Evolutionary conservation across 2,888 invertebrate species (phyloP), one percentile per base, ranked within the genome.

Genomic region (Thereva unica): DNA sequence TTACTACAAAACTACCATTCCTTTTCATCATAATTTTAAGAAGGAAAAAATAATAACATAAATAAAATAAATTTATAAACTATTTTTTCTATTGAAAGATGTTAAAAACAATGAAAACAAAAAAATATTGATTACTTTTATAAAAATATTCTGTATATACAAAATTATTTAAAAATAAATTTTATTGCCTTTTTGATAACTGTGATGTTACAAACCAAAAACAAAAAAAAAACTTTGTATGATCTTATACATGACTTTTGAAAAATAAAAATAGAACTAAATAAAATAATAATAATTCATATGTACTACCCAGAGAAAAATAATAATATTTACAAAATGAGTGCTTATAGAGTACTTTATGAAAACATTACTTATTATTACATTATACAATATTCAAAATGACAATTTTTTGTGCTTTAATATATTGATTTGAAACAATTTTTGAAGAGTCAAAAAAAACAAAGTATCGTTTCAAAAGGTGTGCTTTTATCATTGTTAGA

Each of bases 111-210:
- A 23, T 23, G 23, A 23, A 23, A 23, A 23, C 23, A 23, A 23
- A 23, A 23, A 23, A 23, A 23, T 23, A 23, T 23, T 23, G 23
- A 59, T 49, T 34, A 47, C 49, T 12, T 12, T 35, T 41, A 50
- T 34, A 23, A 35, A 45, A 49, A 49, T 10, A 10, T 34, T 61
- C 34, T 59, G 42, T 68, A 56, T 53, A 65, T 65, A 34, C 35
- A 23, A 12, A 41, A 52, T 55, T 61, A 61, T 40, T 64, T 23
- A 40, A 40, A 8, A 8, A 44, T 64, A 54, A 67, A 70, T 64
- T 71, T 67, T 56, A 70, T 68, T 69, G 71, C 71, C 71, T 71
- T 71, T 71, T 71, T 63, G 69, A 70, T 71, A 71, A 71, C 71
- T 71, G 71, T 71, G 71, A 71, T 71, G 71, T 69, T 63, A 68